Evolutionary conservation across 23 tunicate genomes (phyloP), one percentile per base, ranked within the genome.

Genomic region (Halocynthia aurantium): DNA sequence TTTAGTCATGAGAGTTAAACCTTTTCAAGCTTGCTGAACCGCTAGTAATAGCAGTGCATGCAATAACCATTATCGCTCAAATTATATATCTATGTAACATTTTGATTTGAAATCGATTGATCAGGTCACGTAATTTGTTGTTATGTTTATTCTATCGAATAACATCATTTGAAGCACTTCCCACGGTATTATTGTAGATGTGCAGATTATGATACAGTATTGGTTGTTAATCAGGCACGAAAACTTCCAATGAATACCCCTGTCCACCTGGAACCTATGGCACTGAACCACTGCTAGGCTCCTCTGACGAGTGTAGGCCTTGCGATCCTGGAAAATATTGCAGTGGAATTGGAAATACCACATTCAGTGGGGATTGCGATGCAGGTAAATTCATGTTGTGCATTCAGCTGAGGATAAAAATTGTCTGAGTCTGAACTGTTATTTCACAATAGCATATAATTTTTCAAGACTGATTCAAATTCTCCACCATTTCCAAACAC

Each of bases 211-310:
- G 44, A 31, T 31, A 31, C 44, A 31, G 44, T 31, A 31, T 31
- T 31, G 44, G 4, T 31, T 31, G 4, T 31, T 31, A 31, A 31
- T 0, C 69, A 92, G 98, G 93, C 5, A 86, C 98, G 0, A 75
- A 61, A 7, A 60, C 68, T 57, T 85, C 77, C 80, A 18, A 22
- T 19, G 87, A 85, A 60, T 31, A 10, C 66, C 95, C 95, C 0
- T 94, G 99, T 72, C 91, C 91, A 6, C 88, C 99, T 81, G 99
- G 99, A 5, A 75, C 87, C 6, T 94, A 84, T 77, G 87, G 94
- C 13, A 77, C 85, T 21, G 69, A 53, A 10, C 54, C 78, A 5
- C 62, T 57, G 82, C 58, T 78, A 6, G 52, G 76, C 7, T 70
- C 81, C 22, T 75, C 76, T 9, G 85, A 78, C 6, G 63, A 51